Evolutionary conservation across 2,797 vertebrate species (phyloP), one percentile per base, ranked within the genome.

Genomic region (Aulostomus chinensis): DNA sequence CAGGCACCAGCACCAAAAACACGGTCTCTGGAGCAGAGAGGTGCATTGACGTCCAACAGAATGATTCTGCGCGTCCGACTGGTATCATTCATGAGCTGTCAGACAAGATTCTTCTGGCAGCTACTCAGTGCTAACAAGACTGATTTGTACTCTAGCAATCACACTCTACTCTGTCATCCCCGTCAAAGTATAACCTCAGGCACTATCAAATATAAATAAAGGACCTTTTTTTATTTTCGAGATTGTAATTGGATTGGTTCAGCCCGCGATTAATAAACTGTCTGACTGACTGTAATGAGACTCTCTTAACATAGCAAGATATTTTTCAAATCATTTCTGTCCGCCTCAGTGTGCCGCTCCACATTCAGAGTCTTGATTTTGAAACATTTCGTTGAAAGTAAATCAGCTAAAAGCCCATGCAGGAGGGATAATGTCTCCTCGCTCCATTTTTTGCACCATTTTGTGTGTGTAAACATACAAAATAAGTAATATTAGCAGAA

Each of bases 181-280:
- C 33, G 60, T 76, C 56, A 58, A 58, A 54, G 24, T 40, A 42
- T 55, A 48, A 62, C 52, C 58, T 43, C 22, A 20, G 41, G 31
- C 51, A 16, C 40, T 36, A 67, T 77, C 28, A 58, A 64, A 56
- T 60, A 58, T 57, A 51, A 41, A 65, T 62, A 28, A 50, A 55
- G 39, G 56, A n/a, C n/a, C n/a, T n/a, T n/a, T n/a, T n/a, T n/a
- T n/a, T n/a, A n/a, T n/a, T n/a, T n/a, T n/a, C 53, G 30, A 43
- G 53, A 49, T 45, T 70, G 22, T 75, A 60, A 68, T 77, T 62
- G 62, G 42, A 68, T 59, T 40, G 64, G 12, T 68, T 42, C 24
- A 12, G 51, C 53, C 56, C 20, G 17, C 15, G 37, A 37, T 50
- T 52, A 7, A 13, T 41, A 57, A 47, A 62, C 20, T 46, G 42